Evolutionary conservation across 2,113 vertebrate species (phyloP), one percentile per base, ranked within the genome.

Genomic region (Struthio camelus): DNA sequence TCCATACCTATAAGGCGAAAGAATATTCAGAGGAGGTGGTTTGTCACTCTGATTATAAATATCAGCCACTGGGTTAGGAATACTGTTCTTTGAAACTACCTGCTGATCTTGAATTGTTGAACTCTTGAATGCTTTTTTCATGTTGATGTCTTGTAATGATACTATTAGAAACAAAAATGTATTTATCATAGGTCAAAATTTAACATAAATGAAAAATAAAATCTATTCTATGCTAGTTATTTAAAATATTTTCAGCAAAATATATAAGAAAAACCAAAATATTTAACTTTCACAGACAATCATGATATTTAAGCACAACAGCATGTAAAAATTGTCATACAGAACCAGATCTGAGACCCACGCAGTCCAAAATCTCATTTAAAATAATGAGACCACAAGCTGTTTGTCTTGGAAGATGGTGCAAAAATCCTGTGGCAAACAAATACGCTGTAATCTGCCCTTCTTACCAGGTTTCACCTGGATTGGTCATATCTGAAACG

Each of bases 101-200:
- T 99, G 99, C 98, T 99, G 99, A 97, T 99, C 99, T 96, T 99
- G 99, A 59, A 98, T 97, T 78, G 99, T 99, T 40, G 99, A 99
- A 97, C 99, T 99, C 97, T 99, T 99, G 96, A 99, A 99, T 56
- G 99, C 99, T 96, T 99, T 99, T 88, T 99, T 99, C 99, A 99
- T 99, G 98, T 99, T 99, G 97, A 99, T 99, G 81, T 99, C 99
- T 97, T 99, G 99, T 27, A 99, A 98, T 10, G 99, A 99, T 80
- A 99, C 99, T 99, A 80, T 97, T 85, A 59, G 75, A 94, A 96
- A 88, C 40, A 89, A 65, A 95, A 91, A 85, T 1, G 38, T 9
- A 51, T 78, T 94, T 86, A 80, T 30, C 36, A 80, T 4, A 34
- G 7, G 40, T 58, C 53, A 54, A 32, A 75, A 84, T 78, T 3